Evolutionary conservation across 1,140 invertebrate species (phyloP), one percentile per base, ranked within the genome.

Genomic region (Harpegnathos saltator): DNA sequence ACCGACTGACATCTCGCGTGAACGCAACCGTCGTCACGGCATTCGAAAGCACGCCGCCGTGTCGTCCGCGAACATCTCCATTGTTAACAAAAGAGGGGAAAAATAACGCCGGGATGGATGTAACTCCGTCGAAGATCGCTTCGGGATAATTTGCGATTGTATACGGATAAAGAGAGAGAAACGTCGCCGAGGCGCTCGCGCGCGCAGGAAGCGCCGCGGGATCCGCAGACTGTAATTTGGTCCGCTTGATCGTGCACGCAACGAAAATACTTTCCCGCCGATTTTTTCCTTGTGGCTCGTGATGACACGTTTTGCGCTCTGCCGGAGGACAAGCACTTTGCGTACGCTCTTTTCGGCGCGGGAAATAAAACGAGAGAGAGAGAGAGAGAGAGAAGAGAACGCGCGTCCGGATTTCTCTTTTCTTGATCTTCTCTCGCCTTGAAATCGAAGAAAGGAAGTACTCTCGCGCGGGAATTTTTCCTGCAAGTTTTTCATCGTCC

Each of bases 1-100:
- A 80, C 75, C 65, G 65, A 80, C 75, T 80, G 54, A 69, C 75
- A 65, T 58, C 52, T 78, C 33, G 75, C 75, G 33, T 80, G 75
- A 69, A 80, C 58, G 52, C 56, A 78, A 78, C 33, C 75, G 48
- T 78, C 63, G 75, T 78, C 63, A 69, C 63, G 75, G 75, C 75
- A 78, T 54, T 56, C 54, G 54, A 56, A 19, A 1, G n/a, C 59
- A 33, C 75, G 26, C 33, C 63, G 38, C 54, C 74, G 50, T 33
- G 33, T 78, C 52, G 75, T 78, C 44, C 38, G 33, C 29, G 54
- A 69, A 80, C 63, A 29, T 69, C 52, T 69, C n/a, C 65, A 80
- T 80, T 80, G 65, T 80, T 80, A 71, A 69, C 65, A 58, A 80
- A 80, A 19, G 52, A n/a, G 33, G 71, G 33, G 38, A 48, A 69